phyloP scores from a whole-genome alignment of 2,797 vertebrate species.

The Pangasius djambal region DNA sequence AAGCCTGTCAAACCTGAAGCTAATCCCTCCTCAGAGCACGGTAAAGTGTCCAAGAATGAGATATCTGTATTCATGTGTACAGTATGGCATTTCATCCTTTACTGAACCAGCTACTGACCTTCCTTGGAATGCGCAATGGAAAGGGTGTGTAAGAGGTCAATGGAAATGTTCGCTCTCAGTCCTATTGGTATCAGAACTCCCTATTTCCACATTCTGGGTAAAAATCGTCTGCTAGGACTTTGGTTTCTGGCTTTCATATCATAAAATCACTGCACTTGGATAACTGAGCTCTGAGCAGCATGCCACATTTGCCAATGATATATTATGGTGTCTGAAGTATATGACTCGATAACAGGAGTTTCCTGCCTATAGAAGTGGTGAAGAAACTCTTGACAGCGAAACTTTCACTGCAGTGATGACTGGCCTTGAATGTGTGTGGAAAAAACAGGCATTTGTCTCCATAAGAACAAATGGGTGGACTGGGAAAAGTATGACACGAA shows the following conservation, averaged over 20 bases:
- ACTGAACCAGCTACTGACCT: conserved; percentile 38
- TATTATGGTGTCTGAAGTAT: conserved; percentile 40
- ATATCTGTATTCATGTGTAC: conserved; percentile 58
- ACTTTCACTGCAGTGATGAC: conserved; percentile 8
- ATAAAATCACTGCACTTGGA: conserved; percentile 5
- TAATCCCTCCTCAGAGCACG: conserved; percentile 39
- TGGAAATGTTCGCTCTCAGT: neutral
- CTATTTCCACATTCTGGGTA: neutral
- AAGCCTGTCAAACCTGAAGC: conserved; percentile 44
- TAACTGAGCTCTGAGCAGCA: neutral
- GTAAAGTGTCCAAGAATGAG: conserved; percentile 27
- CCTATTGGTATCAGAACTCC: neutral
- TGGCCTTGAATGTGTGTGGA: conserved; percentile 5
- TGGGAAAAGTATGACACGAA: conserved; percentile 42
- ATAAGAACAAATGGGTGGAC: conserved; percentile 36
- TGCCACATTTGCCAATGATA: conserved; percentile 45
- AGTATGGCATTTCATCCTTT: conserved; percentile 51
- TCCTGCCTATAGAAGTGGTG: conserved; percentile 14
- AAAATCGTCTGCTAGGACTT: neutral
- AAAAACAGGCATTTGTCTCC: neutral
- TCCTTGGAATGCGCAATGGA: conserved; percentile 59
- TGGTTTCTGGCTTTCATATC: conserved; percentile 17
- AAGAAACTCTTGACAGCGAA: conserved; percentile 8
- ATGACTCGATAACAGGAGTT: conserved; percentile 2
- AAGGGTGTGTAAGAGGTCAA: conserved; percentile 48